Evolutionary conservation across 1,140 invertebrate genomes (phyloP).

Genomic region (Drosophila parabipectinata): DNA sequence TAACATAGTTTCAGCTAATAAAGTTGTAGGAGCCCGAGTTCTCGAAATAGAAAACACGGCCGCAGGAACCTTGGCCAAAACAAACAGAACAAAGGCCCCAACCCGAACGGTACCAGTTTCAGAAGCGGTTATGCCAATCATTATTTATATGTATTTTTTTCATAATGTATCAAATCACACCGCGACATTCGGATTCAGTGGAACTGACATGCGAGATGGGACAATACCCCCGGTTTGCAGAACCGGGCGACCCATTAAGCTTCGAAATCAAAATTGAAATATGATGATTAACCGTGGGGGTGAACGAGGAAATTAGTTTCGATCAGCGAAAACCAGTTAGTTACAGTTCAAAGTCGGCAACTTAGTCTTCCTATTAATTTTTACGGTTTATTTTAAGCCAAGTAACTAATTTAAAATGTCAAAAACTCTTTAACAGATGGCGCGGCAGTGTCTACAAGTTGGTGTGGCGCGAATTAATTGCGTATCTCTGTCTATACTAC

Average conservation of each 20-base stretch:
- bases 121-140: constrained; percentile 54
- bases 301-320: constrained; percentile 35
- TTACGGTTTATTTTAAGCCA: neutral
- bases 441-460: constrained; percentile 98
- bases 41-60: constrained; percentile 25
- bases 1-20: constrained; percentile 4
- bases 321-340: constrained; percentile 28
- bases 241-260: constrained; percentile 52
- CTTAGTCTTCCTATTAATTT: neutral
- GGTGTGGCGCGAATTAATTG: constrained; percentile 96
- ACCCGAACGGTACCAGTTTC: constrained; percentile 48
- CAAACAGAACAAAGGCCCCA: constrained; percentile 47
- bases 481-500: constrained; percentile 94
- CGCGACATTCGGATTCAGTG: constrained; percentile 43
- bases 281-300: constrained; percentile 26
- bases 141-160: constrained; percentile 34
- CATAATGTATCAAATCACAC: constrained; percentile 46
- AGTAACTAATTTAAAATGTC: constrained; percentile 10
- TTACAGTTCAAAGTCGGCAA: constrained; percentile 39
- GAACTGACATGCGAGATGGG: constrained; percentile 41
- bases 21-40: constrained; percentile 41
- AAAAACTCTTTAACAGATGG: constrained; percentile 88
- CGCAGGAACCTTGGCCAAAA: constrained; percentile 51
- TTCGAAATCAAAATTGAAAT: constrained; percentile 31
- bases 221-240: constrained; percentile 22